Evolutionary conservation across 2,113 vertebrate species (phyloP).

Genomic region (Datnioides undecimradiatus): DNA sequence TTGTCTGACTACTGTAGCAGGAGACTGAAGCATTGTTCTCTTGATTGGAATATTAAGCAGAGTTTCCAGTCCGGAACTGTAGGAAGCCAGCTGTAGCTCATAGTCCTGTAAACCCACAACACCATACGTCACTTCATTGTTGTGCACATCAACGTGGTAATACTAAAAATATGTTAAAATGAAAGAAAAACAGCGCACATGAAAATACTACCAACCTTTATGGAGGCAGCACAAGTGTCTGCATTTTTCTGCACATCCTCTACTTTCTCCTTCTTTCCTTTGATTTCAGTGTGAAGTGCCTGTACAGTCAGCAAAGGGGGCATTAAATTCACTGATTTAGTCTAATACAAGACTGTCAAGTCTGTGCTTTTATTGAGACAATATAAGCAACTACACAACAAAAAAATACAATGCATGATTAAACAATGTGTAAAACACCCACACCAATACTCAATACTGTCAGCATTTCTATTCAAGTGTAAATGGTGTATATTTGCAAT

Average conservation of each 20-base stretch:
- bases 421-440: neutral
- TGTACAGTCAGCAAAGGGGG: conserved; percentile 60
- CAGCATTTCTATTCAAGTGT: neutral
- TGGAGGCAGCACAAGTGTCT: conserved; percentile 89
- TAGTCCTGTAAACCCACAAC: conserved; percentile 88
- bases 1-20: conserved; percentile 89
- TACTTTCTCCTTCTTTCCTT: conserved; percentile 92
- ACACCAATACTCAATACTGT: neutral
- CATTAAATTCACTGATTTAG: conserved; percentile 4
- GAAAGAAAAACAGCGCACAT: neutral
- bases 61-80: conserved; percentile 93
- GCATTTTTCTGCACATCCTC: conserved; percentile 93
- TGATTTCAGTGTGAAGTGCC: conserved; percentile 93
- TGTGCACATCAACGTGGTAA: neutral
- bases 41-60: conserved; percentile 95
- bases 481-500: neutral
- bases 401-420: no score
- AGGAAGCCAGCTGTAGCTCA: conserved; percentile 93
- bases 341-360: neutral
- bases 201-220: conserved; percentile 86
- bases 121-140: neutral
- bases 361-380: neutral
- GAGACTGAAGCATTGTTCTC: conserved; percentile 92
- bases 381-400: neutral
- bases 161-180: neutral